Base-by-base conservation (phyloP, 1,140 invertebrate species). In the Penaeus japonicus region DNA sequence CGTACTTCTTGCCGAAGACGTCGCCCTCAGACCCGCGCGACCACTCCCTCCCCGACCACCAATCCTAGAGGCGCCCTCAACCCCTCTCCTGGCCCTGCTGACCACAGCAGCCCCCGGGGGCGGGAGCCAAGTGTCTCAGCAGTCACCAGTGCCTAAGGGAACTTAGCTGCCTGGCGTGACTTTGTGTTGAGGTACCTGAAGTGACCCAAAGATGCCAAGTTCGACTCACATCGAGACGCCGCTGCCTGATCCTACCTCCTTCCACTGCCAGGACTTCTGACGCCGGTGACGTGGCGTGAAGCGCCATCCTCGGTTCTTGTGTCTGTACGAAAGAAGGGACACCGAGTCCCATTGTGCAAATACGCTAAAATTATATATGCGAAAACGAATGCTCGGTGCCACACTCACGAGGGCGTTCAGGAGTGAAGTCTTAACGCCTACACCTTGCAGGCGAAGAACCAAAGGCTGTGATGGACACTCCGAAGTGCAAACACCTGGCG, bases 1-100 rank as follows among this genome's bases (percentile, higher is more conserved):
- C 90, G 18, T 90, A 90, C 84, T 90, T 90, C 84, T 73, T 90
- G 57, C 90, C 90, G 27, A 90, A 89, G 87, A 90, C 85, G 65
- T 90, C 89, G 20, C 89, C 89, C 62, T 87, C 85, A 47, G 89
- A 90, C 65, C 86, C 83, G 2, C 59, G 85, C 54, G 89, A 90
- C 65, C 89, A 89, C 53, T 47, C 86, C 35, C 80, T 89, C 0
- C 87, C 86, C 18, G 89, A 90, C 78, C 89, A 90, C 55, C 89
- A 88, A 53, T 90, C 89, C 78, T 90, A 90, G 87, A 85, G 81
- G 18, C 70, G 62, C 62, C 15, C 30, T 7, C n/a, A 30, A 70
- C 62, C 62, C 62, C n/a, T 10, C 30, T 20, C 62, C n/a, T 17
- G 62, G n/a, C 62, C n/a, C 62, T 24, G n/a, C 62, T 70, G 62